Evolutionary conservation across 2,888 invertebrate species (phyloP).

Genomic region (Poecilus cupreus): DNA sequence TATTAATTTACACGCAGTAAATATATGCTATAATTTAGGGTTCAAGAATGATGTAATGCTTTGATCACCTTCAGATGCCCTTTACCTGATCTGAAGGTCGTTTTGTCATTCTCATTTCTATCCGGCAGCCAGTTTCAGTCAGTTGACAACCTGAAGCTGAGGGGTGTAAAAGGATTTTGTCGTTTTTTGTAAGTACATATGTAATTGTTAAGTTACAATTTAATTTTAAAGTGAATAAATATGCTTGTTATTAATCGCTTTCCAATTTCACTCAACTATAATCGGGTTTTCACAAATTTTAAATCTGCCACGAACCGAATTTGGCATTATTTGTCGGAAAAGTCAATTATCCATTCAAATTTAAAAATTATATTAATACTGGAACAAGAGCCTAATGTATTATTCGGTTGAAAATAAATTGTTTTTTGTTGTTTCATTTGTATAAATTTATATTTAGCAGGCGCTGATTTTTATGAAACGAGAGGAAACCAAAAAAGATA

Average conservation of each 20-base stretch:
- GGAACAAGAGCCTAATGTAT: too few species aligned
- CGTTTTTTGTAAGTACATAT: constrained; percentile 48
- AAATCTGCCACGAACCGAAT: too few species aligned
- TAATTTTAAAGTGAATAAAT: not conserved
- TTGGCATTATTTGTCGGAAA: too few species aligned
- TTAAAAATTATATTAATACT: too few species aligned
- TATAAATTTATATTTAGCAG: too few species aligned
- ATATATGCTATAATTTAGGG: not conserved
- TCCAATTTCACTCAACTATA: too few species aligned
- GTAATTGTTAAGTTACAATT: not conserved
- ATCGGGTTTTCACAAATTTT: not conserved
- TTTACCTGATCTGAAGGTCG: constrained; percentile 59
- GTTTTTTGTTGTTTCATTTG: too few species aligned
- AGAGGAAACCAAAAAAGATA: too few species aligned
- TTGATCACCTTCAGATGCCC: constrained; percentile 58
- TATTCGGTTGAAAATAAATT: too few species aligned
- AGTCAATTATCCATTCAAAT: too few species aligned
- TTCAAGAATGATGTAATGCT: not conserved
- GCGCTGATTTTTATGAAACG: too few species aligned
- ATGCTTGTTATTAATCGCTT: too few species aligned
- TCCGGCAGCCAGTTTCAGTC: constrained; percentile 16
- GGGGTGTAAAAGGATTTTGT: constrained; percentile 34
- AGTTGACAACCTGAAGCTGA: constrained; percentile 51
- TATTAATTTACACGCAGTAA: not conserved
- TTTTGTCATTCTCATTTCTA: constrained; percentile 51